Conservation (phyloP, 2,888 invertebrate genomes). For the Eupithecia centaureata region DNA sequence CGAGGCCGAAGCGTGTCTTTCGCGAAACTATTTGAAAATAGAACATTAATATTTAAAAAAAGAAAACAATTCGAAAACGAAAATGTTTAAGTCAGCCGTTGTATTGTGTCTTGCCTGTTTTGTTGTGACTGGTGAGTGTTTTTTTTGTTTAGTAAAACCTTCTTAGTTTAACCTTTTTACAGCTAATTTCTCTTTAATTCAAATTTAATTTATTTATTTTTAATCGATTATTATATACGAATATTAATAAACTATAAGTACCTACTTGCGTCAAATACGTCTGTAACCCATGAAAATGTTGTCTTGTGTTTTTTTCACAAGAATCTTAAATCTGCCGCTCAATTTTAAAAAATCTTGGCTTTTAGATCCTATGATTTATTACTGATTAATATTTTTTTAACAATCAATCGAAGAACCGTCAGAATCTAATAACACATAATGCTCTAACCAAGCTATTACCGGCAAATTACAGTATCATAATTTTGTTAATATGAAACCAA, state of each 20-base stretch:
- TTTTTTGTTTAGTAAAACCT: not conserved
- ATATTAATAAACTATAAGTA: too few relatives aligned
- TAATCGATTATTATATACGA: too few relatives aligned
- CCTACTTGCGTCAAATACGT: not conserved
- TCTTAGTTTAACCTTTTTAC: not conserved
- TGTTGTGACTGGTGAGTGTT: slow-evolving; percentile 72
- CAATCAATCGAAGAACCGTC: not conserved
- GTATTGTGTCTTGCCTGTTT: slow-evolving; percentile 69
- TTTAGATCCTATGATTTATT: not conserved
- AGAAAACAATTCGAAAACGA: slow-evolving; percentile 23
- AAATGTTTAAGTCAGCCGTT: slow-evolving; percentile 72
- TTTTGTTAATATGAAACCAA: slow-evolving; percentile 15
- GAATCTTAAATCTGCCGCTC: not conserved
- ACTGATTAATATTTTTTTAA: not conserved
- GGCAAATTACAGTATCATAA: slow-evolving; percentile 1
- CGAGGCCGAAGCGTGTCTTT: slow-evolving; percentile 58
- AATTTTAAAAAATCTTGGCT: not conserved
- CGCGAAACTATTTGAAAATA: slow-evolving; percentile 45
- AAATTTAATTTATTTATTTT: not conserved
- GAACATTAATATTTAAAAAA: slow-evolving; percentile 16
- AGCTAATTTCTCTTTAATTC: not conserved
- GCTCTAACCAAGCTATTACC: not conserved
- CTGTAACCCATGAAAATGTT: too few relatives aligned
- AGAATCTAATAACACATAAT: not conserved
- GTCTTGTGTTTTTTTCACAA: not conserved